These are phyloP conservation scores for Puffinus mauretanicus DNA, from an alignment of 2,113 vertebrate species.

Conservation along the genomic window DNA sequence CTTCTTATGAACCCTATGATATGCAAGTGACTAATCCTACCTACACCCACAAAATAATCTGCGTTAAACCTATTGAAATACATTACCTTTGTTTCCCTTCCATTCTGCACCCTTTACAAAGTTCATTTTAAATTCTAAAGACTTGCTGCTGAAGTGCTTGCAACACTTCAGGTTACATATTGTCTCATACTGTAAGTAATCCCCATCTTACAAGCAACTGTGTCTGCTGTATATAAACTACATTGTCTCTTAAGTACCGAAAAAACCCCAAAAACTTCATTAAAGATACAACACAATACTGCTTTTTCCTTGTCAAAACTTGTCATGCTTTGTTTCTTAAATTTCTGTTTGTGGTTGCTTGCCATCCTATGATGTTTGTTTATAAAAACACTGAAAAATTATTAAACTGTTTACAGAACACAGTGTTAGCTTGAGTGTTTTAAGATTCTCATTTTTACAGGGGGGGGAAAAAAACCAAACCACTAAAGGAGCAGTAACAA, in stretches of 20 bases:
- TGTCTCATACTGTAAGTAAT: background rate
- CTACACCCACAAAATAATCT: background rate
- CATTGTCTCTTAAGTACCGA: background rate
- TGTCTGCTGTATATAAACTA: background rate
- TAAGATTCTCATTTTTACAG: background rate
- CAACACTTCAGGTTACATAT: background rate
- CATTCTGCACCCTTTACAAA: background rate
- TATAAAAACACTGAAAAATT: background rate
- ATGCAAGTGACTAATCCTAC: background rate
- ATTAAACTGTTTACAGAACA: slow-evolving; percentile 12
- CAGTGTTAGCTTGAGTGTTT: background rate
- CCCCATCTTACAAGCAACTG: background rate
- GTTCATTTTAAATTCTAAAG: slow-evolving; percentile 1
- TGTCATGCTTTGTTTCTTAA: background rate
- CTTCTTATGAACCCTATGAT: background rate
- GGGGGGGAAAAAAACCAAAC: background rate
- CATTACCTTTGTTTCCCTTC: background rate
- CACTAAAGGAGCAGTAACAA: background rate
- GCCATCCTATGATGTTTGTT: background rate
- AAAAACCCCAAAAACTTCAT: background rate
- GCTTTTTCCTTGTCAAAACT: background rate
- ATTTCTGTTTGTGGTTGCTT: background rate
- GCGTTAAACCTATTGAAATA: background rate
- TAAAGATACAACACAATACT: background rate
- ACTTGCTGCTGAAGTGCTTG: background rate